phyloP scores from a whole-genome alignment of 1,140 invertebrate species.

The Tyrophagus putrescentiae region DNA sequence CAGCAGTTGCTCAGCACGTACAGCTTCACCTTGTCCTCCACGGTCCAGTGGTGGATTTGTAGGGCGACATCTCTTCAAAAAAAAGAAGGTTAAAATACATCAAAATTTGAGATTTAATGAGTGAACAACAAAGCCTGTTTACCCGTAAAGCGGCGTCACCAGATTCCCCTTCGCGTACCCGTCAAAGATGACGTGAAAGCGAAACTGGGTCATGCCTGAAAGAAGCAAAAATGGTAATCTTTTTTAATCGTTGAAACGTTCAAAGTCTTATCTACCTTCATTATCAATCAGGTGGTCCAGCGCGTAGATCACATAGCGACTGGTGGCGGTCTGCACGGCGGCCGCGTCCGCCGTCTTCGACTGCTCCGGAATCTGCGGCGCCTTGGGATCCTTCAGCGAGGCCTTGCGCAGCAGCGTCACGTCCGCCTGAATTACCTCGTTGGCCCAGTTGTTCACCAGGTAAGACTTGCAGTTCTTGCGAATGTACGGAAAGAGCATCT shows the following conservation, averaged over 20 bases:
- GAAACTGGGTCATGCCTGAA: too few relatives aligned
- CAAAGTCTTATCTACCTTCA: too few relatives aligned
- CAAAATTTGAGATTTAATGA: too few relatives aligned
- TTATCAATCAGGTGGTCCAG: background rate
- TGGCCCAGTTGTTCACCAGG: slow-evolving; percentile 23
- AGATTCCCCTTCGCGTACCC: too few relatives aligned
- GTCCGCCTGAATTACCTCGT: slow-evolving; percentile 16
- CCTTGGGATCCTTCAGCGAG: background rate
- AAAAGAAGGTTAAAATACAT: too few relatives aligned
- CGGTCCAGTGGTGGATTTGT: slow-evolving; percentile 13
- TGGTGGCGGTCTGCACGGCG: background rate
- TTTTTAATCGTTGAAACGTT: too few relatives aligned
- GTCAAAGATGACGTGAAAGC: too few relatives aligned
- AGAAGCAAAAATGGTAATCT: too few relatives aligned
- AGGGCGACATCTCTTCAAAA: slow-evolving; percentile 22
- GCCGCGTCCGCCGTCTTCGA: too few relatives aligned
- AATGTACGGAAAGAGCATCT: slow-evolving; percentile 18
- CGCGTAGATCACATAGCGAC: background rate
- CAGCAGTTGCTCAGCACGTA: slow-evolving; percentile 22
- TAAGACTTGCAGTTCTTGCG: slow-evolving; percentile 3
- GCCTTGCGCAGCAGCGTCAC: background rate
- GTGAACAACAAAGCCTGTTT: too few relatives aligned
- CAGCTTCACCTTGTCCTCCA: slow-evolving; percentile 10
- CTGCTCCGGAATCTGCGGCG: background rate
- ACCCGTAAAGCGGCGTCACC: too few relatives aligned